phyloP scores from a whole-genome alignment of 92 coral and sea anemone genomes.

The Zoanthus sansibaricus region DNA sequence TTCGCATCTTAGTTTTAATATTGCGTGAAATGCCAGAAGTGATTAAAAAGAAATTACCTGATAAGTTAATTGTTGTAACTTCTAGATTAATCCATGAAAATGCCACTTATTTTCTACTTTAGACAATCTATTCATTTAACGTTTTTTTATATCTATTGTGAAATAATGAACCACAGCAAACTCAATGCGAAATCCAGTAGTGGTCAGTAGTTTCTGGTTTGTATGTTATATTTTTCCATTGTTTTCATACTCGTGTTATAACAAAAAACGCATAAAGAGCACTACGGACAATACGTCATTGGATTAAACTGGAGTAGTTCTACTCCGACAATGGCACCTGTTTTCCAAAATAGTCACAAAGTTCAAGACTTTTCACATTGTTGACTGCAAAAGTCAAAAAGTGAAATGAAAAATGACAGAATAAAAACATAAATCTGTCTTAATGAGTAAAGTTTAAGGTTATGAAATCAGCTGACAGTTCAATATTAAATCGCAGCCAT shows the following conservation, averaged over 20 bases:
- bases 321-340: not conserved
- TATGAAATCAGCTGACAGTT: not conserved
- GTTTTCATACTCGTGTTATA: no score
- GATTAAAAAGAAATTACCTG: not conserved
- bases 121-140: no score
- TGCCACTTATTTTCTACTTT: not conserved
- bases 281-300: not conserved
- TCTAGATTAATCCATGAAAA: not conserved
- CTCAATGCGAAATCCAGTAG: no score
- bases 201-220: no score
- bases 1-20: not conserved
- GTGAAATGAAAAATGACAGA: not conserved
- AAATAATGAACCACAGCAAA: no score
- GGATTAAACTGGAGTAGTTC: not conserved
- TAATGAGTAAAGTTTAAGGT: not conserved
- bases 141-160: not conserved
- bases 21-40: conserved; percentile 6
- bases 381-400: not conserved
- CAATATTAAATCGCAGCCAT: not conserved
- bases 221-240: no score
- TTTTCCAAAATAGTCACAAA: not conserved
- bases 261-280: no score
- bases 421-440: not conserved
- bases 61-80: not conserved
- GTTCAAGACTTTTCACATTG: not conserved